phyloP scores from a whole-genome alignment of 2,888 invertebrate genomes.

The Cylindroiulus punctatus region DNA sequence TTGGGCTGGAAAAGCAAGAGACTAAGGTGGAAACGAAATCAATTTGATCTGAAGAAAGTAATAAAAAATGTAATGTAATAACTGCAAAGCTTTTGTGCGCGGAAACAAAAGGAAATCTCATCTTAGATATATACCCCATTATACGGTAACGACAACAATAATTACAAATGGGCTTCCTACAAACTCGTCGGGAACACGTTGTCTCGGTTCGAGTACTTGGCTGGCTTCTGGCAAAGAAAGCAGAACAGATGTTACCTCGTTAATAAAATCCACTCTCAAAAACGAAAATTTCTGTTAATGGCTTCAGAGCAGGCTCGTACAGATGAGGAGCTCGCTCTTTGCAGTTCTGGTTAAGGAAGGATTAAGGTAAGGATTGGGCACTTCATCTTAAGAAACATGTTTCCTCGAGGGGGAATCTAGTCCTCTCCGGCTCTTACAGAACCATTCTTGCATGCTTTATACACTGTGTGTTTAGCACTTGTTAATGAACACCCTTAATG shows the following conservation, averaged over 20 bases:
- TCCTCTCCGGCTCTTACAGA: background rate
- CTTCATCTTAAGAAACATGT: background rate
- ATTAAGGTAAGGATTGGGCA: background rate
- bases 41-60: slow-evolving; percentile 21
- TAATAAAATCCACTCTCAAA: slow-evolving; percentile 32
- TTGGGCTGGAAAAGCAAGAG: slow-evolving; percentile 7
- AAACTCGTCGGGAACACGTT: slow-evolving; percentile 14
- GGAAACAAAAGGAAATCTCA: slow-evolving; percentile 32
- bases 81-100: slow-evolving; percentile 23
- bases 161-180: slow-evolving; percentile 27
- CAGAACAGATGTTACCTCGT: slow-evolving; percentile 13
- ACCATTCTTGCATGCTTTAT: too few species aligned
- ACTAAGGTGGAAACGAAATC: slow-evolving; percentile 13
- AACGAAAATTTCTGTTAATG: slow-evolving; percentile 27
- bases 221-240: background rate
- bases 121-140: slow-evolving; percentile 21
- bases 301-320: background rate
- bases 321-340: background rate
- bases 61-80: slow-evolving; percentile 32
- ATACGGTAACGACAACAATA: slow-evolving; percentile 4
- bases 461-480: background rate
- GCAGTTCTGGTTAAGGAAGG: background rate
- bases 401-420: background rate
- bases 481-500: background rate
- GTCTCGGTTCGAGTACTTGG: background rate